Evolutionary conservation across 1,140 invertebrate species (phyloP).

Genomic region (Nasonia longicornis): DNA sequence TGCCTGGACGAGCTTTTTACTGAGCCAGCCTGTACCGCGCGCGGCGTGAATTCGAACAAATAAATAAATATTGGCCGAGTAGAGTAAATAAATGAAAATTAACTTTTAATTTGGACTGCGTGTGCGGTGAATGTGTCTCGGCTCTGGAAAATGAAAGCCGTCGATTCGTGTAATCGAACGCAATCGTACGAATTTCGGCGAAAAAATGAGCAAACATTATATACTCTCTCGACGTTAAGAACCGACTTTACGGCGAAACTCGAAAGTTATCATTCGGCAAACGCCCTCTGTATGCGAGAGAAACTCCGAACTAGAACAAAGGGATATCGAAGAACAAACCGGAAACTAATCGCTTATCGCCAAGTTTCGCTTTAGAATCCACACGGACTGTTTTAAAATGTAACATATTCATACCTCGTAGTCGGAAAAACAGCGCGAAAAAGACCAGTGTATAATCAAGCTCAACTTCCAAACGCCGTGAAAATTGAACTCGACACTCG

Average conservation of each 20-base stretch:
- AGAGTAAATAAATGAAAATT: not conserved
- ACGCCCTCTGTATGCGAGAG: too few relatives aligned
- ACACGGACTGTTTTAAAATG: not conserved
- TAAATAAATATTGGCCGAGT: not conserved
- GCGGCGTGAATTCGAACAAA: not conserved
- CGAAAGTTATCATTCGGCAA: conserved; percentile 45
- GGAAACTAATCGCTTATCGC: conserved; percentile 38
- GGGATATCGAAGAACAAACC: conserved; percentile 32
- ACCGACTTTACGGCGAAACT: not conserved
- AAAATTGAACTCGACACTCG: not conserved
- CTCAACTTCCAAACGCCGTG: conserved; percentile 38
- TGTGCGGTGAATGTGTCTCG: not conserved
- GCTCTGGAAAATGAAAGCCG: not conserved
- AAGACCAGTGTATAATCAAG: not conserved
- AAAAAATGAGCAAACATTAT: too few relatives aligned
- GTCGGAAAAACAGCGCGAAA: not conserved
- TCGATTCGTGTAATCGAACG: too few relatives aligned
- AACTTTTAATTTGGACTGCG: too few relatives aligned
- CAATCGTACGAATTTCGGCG: too few relatives aligned
- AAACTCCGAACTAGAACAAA: not conserved
- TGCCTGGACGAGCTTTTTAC: not conserved
- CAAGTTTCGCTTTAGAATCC: not conserved
- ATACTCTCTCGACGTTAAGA: not conserved
- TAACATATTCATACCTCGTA: not conserved
- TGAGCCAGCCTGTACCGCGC: not conserved